These are phyloP conservation scores for Volucella inanis DNA, from an alignment of 2,888 invertebrate species.

Conservation along the genomic window DNA sequence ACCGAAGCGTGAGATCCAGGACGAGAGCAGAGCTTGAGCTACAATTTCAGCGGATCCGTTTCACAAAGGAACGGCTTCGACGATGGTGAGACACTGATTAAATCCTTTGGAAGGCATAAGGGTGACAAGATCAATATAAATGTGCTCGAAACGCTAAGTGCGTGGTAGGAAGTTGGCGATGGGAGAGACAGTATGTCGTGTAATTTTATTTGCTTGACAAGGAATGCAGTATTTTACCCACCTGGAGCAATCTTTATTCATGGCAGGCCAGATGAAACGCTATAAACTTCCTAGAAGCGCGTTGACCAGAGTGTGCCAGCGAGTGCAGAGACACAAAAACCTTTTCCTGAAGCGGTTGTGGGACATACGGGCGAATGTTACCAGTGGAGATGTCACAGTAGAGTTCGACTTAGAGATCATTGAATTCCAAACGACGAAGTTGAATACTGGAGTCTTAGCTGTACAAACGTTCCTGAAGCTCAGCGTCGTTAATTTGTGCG, in stretches of 20 bases:
- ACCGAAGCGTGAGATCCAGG: too few relatives aligned
- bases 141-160: too few relatives aligned
- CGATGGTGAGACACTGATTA: conserved; percentile 22
- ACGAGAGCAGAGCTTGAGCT: too few relatives aligned
- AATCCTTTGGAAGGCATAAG: conserved; percentile 28
- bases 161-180: conserved; percentile 16
- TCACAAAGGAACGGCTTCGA: conserved; percentile 30
- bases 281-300: neutral
- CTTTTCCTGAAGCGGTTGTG: neutral
- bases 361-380: too few relatives aligned
- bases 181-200: conserved; percentile 7
- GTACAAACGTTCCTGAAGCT: too few relatives aligned
- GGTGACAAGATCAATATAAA: neutral
- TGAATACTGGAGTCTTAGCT: too few relatives aligned
- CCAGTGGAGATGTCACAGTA: too few relatives aligned
- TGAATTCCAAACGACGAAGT: too few relatives aligned
- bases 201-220: conserved; percentile 1
- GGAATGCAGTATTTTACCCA: neutral
- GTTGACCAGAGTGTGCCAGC: conserved; percentile 1
- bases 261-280: too few relatives aligned
- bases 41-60: conserved; percentile 30
- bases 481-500: too few relatives aligned
- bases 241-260: too few relatives aligned
- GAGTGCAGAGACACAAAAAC: neutral
- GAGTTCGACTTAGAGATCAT: too few relatives aligned